phyloP scores from a whole-genome alignment of 2,113 vertebrate species.

The Holacanthus passer region DNA sequence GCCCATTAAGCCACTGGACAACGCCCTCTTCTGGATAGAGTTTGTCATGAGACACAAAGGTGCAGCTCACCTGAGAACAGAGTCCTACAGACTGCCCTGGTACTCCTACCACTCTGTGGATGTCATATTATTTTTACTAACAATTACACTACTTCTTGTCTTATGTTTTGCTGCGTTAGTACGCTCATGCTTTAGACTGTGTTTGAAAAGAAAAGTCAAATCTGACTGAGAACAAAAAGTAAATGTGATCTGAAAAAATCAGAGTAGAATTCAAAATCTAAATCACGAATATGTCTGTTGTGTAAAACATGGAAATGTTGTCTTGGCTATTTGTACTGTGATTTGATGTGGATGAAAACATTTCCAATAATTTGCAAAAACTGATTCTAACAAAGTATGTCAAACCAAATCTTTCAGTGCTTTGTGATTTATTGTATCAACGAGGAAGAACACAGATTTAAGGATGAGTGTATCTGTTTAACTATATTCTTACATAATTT shows the following conservation, averaged over 20 bases:
- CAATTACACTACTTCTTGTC: too few relatives aligned
- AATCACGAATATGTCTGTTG: not conserved
- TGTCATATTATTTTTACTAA: too few relatives aligned
- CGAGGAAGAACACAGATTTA: not conserved
- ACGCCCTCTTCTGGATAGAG: conserved; percentile 80
- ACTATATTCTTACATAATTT: not conserved
- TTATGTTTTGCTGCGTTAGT: conserved; percentile 35
- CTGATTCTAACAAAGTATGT: not conserved
- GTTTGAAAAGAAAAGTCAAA: conserved; percentile 46
- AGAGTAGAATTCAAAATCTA: not conserved
- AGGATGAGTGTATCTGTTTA: not conserved
- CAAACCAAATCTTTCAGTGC: not conserved
- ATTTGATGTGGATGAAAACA: not conserved
- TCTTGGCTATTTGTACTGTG: not conserved
- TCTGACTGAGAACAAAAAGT: conserved; percentile 31
- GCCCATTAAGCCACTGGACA: conserved; percentile 64
- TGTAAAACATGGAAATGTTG: not conserved
- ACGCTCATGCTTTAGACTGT: conserved; percentile 37
- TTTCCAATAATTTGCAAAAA: not conserved
- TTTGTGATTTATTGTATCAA: not conserved
- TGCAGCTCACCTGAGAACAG: conserved; percentile 73
- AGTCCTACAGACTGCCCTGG: conserved; percentile 76
- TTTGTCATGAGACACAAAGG: conserved; percentile 80
- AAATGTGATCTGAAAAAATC: conserved; percentile 35
- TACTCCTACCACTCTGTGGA: conserved; percentile 79